Base-by-base conservation (phyloP, 2,113 vertebrate genomes). In the Grammomys surdaster region DNA sequence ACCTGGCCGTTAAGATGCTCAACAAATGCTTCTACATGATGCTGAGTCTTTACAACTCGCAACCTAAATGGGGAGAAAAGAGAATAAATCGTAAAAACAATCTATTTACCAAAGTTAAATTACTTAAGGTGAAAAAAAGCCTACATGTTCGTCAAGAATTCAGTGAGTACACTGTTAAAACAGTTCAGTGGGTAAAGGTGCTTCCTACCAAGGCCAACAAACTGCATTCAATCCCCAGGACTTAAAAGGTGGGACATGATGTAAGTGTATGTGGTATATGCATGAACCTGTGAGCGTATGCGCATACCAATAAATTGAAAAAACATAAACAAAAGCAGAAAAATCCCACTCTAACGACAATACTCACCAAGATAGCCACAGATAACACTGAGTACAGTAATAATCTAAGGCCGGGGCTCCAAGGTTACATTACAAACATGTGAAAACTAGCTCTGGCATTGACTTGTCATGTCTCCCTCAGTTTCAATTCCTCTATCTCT, bases 11-110 rank as follows among this genome's bases (percentile, higher is more conserved):
- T 99, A 1, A 7, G 63, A 51, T 98, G 98, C 80, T 99, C 99
- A 1, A 99, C 99, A 0, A 99, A 96, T 0, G 99, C 99, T 7
- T 99, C 99, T 33, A 99, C 95, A 0, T 99, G 99, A 77, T 98
- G 98, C 97, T 99, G 99, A 0, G 98, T 99, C 96, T 98, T 99
- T 81, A 98, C 96, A 43, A 99, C 98, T 89, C 98, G 98, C 95
- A 99, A 96, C 95, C 99, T 99, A 95, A 80, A 88, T 0, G 89
- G 78, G 91, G 48, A 67, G 33, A 43, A 60, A 96, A 43, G 17
- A 92, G 54, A 96, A 86, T 36, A 89, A 0, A 6, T 67, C 7
- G n/a, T 14, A n/a, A 63, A 56, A 89, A 73, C 22, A n/a, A 28
- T 58, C 12, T 65, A 36, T 5, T 40, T 14, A 72, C 31, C 87